Percentiles rank a stretch among this genome's conserved stretches.
phyloP scores from a whole-genome alignment of 2,797 vertebrate genomes.

The Anas bernieri region DNA sequence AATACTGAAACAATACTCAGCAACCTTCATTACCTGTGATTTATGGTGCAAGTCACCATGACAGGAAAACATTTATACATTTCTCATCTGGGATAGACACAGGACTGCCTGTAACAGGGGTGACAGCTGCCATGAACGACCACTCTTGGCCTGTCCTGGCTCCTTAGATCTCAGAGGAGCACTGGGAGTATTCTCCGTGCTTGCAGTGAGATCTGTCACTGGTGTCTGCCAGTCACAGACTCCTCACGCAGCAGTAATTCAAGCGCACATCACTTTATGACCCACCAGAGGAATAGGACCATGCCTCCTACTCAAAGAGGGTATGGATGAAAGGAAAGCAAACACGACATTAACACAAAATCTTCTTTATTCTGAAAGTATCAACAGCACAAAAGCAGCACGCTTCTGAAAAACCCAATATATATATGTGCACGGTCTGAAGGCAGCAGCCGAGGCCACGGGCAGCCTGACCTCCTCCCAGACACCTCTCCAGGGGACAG shows the following conservation, averaged over 20 bases:
- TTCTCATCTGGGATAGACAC: background rate
- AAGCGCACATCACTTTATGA: rapidly evolving
- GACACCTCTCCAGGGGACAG: background rate
- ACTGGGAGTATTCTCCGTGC: background rate
- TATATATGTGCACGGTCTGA: too few relatives aligned
- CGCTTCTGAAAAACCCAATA: rapidly evolving
- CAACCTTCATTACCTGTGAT: too few relatives aligned
- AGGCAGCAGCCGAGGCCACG: background rate
- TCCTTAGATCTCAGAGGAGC: background rate
- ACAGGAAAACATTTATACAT: rapidly evolving
- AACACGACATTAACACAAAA: background rate
- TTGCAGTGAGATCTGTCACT: background rate
- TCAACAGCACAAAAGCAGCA: background rate
- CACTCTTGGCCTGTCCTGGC: background rate
- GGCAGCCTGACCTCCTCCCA: too few relatives aligned
- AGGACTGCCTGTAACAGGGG: background rate
- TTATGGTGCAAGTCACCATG: background rate
- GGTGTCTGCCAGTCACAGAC: background rate
- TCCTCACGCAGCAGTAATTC: rapidly evolving
- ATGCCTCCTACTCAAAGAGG: background rate
- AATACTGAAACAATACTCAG: background rate
- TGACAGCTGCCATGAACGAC: too few relatives aligned
- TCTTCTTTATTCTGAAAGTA: background rate
- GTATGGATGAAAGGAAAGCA: background rate
- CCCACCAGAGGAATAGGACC: background rate